Base-by-base conservation (phyloP, 2,113 vertebrate species). In the Picathartes gymnocephalus region DNA sequence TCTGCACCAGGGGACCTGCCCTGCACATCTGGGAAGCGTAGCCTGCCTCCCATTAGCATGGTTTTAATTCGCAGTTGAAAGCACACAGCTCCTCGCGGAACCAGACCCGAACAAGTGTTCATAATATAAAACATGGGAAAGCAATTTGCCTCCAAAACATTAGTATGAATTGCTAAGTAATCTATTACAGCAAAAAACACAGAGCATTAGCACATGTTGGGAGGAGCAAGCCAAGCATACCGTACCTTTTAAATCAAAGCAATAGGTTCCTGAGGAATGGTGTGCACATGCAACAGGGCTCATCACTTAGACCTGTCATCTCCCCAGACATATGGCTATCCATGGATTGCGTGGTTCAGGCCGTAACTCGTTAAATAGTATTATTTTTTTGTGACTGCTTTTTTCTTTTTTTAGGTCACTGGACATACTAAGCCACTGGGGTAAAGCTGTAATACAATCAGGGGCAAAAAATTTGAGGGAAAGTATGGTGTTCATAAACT, bases 111-210 rank as follows among this genome's bases (percentile, higher is more conserved):
- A 80, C 78, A 95, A 96, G 74, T 91, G 81, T 95, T 95, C 86
- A 47, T 90, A 95, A 94, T 93, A 90, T 45, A 62, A 86, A 88
- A 94, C 87, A 94, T 50, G 51, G 79, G 73, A 91, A 93, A 96
- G 74, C 35, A 96, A 85, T 93, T 92, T 95, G 74, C 90, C 58
- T 94, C 71, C 60, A 92, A 82, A 91, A 45, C 40, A 65, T 85
- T 51, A n/a, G 35, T 28, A 85, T 45, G 73, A 90, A 65, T 83
- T 92, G 65, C 69, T 89, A 92, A 94, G 77, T 81, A 89, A 91
- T 89, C 77, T 37, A 28, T 89, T 91, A 69, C 81, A 87, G 65
- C 15, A 50, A 35, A 81, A 82, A 61, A 25, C 24, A 28, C 64
- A 73, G 69, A 90, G 33, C 69, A 60, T 83, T 81, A 92, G 25